Conservation (phyloP, 2,797 vertebrate genomes). For the Artibeus jamaicensis region DNA sequence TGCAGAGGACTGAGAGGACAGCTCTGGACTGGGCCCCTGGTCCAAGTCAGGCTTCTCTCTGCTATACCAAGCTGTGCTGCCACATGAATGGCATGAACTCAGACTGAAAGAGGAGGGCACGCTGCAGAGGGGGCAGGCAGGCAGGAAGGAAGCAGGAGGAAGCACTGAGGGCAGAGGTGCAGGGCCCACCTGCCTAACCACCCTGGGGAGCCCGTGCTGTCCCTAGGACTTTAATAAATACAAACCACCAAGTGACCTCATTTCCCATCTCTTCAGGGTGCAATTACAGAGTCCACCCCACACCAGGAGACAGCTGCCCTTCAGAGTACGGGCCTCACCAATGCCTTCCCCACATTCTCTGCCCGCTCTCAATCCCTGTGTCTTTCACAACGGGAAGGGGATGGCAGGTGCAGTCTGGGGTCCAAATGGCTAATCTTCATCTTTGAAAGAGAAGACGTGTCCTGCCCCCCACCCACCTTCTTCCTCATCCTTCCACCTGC, state of each 20-base stretch:
- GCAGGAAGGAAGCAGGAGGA: neutral
- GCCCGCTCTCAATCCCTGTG: neutral
- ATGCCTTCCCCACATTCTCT: neutral
- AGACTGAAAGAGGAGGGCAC: neutral
- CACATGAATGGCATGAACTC: neutral
- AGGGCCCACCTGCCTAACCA: neutral
- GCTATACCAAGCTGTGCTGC: neutral
- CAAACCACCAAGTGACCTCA: neutral
- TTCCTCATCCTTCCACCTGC: conserved; percentile 36
- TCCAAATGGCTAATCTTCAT: conserved; percentile 75
- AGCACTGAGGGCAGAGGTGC: neutral
- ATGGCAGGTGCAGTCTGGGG: neutral
- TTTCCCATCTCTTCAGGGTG: neutral
- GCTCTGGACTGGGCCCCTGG: neutral
- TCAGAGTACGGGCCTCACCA: neutral
- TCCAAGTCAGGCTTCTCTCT: neutral
- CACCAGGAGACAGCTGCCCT: neutral
- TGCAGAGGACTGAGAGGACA: neutral
- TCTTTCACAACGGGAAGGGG: neutral
- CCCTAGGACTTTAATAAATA: neutral
- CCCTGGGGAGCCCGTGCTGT: neutral
- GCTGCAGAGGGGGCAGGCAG: too few relatives aligned
- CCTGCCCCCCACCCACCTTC: neutral
- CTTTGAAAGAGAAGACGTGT: conserved; percentile 58
- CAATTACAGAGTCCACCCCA: neutral